Evolutionary conservation across 2,888 invertebrate genomes (phyloP), one percentile per base, ranked within the genome.

Genomic region (Troides helena): DNA sequence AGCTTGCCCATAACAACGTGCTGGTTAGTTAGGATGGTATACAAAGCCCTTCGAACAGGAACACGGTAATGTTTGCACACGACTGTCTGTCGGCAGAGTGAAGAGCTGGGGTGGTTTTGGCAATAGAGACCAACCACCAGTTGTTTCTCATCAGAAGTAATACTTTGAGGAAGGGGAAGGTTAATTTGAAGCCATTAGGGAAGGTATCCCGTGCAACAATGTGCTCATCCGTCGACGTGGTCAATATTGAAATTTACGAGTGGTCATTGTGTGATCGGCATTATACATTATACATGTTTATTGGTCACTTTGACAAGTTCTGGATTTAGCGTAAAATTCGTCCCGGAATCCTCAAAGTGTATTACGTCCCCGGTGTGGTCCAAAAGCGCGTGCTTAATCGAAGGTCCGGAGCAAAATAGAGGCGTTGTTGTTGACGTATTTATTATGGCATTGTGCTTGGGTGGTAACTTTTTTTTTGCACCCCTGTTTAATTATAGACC

Each of bases 201-300:
- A 82, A 75, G 79, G 71, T 53, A 69, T 39, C 67, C 69, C 71
- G 64, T 10, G 81, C 85, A 84, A 89, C 89, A 85, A 77, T 84
- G 88, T 89, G 71, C 69, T 66, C 64, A 70, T 74, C 72, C 70
- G 67, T 14, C 53, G 53, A 67, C 61, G 63, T 80, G 81, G 81
- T 81, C 83, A 84, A 88, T 86, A 87, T 86, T 85, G 82, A 85
- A 85, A 88, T 90, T 89, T 89, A 89, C 81, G 85, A 84, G 78
- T 66, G n/a, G 30, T 79, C 84, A 84, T 87, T 87, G 86, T 86
- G 75, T 74, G 72, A 74, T 76, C 71, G 68, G 74, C 77, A 78
- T 81, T 80, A 81, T 80, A 30, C 30, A 85, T 84, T 85, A 85
- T 86, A 88, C 78, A 84, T 78, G 87, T 88, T 83, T 87, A 89